A percentile compares a stretch with the other conserved stretches of the same genome.
These are phyloP conservation scores for Sialis lutaria DNA, from an alignment of 2,888 invertebrate species.

Conservation along the genomic window DNA sequence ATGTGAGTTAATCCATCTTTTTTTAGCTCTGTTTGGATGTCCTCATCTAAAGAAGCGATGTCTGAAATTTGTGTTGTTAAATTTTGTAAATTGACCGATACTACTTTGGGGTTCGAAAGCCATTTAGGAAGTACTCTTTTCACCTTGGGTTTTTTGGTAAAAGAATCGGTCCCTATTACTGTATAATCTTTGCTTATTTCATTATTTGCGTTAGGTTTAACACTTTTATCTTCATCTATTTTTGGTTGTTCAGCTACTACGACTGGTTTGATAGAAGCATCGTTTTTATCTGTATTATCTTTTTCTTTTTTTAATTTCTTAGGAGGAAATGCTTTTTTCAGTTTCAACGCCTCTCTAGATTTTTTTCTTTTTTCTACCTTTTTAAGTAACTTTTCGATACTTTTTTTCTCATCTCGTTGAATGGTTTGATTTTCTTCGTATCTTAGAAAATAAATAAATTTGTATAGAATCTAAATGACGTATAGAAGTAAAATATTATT, in stretches of 20 bases:
- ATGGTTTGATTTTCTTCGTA: too few relatives aligned
- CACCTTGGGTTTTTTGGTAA: constrained; percentile 31
- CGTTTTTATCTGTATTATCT: too few relatives aligned
- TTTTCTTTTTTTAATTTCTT: too few relatives aligned
- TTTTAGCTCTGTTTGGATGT: constrained; percentile 41
- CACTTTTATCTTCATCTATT: background rate
- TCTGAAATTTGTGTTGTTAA: constrained; percentile 33
- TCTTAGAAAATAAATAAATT: too few relatives aligned
- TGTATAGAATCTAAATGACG: too few relatives aligned
- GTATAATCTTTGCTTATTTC: constrained; percentile 34
- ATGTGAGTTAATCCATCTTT: constrained; percentile 55
- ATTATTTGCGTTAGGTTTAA: constrained; percentile 10
- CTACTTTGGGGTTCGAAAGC: constrained; percentile 62
- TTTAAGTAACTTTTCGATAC: too few relatives aligned
- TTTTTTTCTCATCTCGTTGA: too few relatives aligned
- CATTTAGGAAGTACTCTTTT: constrained; percentile 71
- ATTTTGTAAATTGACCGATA: constrained; percentile 53
- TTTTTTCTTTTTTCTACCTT: too few relatives aligned
- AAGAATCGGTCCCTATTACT: constrained; percentile 45
- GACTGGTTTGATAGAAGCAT: too few relatives aligned
- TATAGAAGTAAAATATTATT: too few relatives aligned
- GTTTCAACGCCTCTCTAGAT: too few relatives aligned
- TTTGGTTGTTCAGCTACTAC: background rate
- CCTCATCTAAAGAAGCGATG: constrained; percentile 41
- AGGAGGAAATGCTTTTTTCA: too few relatives aligned